Base-by-base conservation (phyloP, 2,888 invertebrate genomes). In the Limulus polyphemus region DNA sequence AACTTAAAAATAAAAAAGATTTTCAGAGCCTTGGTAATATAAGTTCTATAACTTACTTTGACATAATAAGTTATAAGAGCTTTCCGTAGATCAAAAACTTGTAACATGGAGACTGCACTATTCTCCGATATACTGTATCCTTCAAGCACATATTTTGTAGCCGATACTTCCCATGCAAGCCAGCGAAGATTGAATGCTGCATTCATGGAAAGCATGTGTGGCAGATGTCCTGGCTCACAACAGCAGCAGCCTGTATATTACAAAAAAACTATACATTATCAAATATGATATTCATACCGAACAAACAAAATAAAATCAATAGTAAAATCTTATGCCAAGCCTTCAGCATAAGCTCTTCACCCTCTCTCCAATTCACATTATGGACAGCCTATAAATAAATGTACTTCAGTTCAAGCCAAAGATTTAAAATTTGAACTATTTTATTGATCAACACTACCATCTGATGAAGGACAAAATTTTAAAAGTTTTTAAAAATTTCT, bases 41-140 rank as follows among this genome's bases (percentile, higher is more conserved):
- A 49, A 47, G 47, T 3, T 54, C 13, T 54, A 11, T 11, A 51
- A 68, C 69, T 69, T 74, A 90, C 90, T 84, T 98, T 97, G 55
- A 99, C 92, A 74, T 97, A 99, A 75, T 97, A 95, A 0, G 94
- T 93, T 71, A 99, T 91, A 70, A 99, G 83, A 69, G 97, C 90
- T 79, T 95, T 95, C 57, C 99, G 80, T 74, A 98, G 90, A 79
- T 99, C 98, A 77, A 93, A 98, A 12, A 95, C 92, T 79, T 98
- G 97, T 68, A 99, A 82, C 85, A 98, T 94, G 68, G 95, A 92
- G 48, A 89, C 88, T 54, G 97, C 98, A 72, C 90, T 88, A 80
- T 98, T 99, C 78, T 99, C 98, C 1, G 92, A 90, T 73, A 99
- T 98, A 70, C 92, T 93, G 79, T 99, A 99, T 0, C 98, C 99